Conservation (phyloP, 2,113 vertebrate species). For the Ochotona princeps region DNA sequence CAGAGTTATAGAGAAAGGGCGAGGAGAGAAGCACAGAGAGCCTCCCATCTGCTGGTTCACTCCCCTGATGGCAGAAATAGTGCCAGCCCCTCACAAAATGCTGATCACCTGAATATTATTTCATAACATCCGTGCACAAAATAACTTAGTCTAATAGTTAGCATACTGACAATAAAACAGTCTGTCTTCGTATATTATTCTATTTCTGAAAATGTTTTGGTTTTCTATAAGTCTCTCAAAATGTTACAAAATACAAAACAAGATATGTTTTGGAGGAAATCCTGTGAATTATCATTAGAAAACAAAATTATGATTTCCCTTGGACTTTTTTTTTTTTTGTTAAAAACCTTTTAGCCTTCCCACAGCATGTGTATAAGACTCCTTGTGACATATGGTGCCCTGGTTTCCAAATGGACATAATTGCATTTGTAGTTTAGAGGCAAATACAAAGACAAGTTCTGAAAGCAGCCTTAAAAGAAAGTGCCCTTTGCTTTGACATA, state of each 20-base stretch:
- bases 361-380: constrained; percentile 84
- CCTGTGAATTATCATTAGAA: constrained; percentile 87
- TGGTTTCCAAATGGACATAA: constrained; percentile 82
- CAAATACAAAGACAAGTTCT: constrained; percentile 85
- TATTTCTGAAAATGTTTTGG: constrained; percentile 88
- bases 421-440: constrained; percentile 81
- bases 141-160: constrained; percentile 87
- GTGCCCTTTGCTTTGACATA: constrained; percentile 85
- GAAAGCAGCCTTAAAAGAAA: constrained; percentile 85
- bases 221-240: constrained; percentile 84
- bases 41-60: too few species aligned
- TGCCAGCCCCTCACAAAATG: background rate
- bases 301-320: constrained; percentile 84
- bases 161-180: constrained; percentile 85
- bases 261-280: constrained; percentile 84
- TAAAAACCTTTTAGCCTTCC: constrained; percentile 80
- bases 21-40: too few species aligned
- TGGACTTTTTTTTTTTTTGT: constrained; percentile 73
- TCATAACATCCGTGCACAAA: constrained; percentile 85
- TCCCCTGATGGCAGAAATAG: too few species aligned
- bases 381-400: constrained; percentile 85
- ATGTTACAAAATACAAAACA: constrained; percentile 87
- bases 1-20: too few species aligned
- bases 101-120: constrained; percentile 84
- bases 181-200: constrained; percentile 87